A percentile compares a stretch with the other conserved stretches of the same genome.
Evolutionary conservation across 2,113 vertebrate species (phyloP).

Genomic region (Menidia beryllina): DNA sequence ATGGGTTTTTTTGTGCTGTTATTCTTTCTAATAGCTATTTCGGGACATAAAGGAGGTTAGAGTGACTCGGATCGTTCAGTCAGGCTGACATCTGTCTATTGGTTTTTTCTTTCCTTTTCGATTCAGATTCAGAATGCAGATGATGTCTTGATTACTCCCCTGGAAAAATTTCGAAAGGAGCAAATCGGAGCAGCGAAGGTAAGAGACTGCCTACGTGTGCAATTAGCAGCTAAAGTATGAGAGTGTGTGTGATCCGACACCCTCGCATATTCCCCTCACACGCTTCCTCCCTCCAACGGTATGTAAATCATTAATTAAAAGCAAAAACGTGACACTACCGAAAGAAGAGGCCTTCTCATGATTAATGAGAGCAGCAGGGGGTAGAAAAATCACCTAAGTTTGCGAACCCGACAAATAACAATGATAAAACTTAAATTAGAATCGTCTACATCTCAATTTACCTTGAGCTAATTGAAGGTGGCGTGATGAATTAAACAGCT

Average conservation of each 20-base stretch:
- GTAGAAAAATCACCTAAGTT: conserved; percentile 18
- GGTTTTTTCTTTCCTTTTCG: conserved; percentile 31
- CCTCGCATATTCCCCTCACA: neutral
- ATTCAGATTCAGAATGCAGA: conserved; percentile 98
- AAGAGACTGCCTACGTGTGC: conserved; percentile 73
- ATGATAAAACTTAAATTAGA: too few species aligned
- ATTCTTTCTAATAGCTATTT: neutral
- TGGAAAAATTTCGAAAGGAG: conserved; percentile 97
- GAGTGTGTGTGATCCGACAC: conserved; percentile 18
- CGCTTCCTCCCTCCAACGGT: conserved; percentile 18
- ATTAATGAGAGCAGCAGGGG: conserved; percentile 13
- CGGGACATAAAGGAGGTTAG: conserved; percentile 16
- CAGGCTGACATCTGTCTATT: conserved; percentile 21
- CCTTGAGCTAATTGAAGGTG: conserved; percentile 9
- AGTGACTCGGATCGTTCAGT: conserved; percentile 10
- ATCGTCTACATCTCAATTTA: neutral
- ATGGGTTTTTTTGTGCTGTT: conserved; percentile 38
- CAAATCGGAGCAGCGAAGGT: conserved; percentile 98
- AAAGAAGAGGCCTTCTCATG: conserved; percentile 26
- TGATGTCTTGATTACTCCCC: conserved; percentile 93
- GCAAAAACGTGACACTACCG: conserved; percentile 21
- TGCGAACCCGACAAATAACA: neutral
- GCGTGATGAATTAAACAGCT: neutral
- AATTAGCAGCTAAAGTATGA: conserved; percentile 43
- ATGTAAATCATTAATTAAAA: conserved; percentile 56